Evolutionary conservation across 2,797 vertebrate genomes (phyloP).

Genomic region (Phoxinus dragarum): DNA sequence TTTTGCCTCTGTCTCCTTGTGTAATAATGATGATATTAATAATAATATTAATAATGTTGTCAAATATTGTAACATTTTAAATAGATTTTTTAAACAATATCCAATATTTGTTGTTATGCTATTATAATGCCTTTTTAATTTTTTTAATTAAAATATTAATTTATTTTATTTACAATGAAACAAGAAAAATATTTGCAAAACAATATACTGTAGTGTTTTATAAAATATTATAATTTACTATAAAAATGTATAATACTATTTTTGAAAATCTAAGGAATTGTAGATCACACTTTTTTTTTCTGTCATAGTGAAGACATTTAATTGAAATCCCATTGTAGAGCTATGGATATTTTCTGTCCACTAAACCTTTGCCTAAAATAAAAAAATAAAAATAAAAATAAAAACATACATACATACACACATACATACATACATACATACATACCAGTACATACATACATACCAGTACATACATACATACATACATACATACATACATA

Average conservation of each 20-base stretch:
- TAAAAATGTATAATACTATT: too few species aligned
- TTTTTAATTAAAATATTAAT: too few species aligned
- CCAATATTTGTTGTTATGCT: background rate
- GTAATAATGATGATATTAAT: background rate
- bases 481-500: background rate
- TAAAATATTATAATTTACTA: too few species aligned
- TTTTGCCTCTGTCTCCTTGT: background rate
- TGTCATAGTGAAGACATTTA: too few species aligned
- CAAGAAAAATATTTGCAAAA: background rate
- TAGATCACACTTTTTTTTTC: too few species aligned
- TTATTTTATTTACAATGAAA: background rate
- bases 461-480: background rate
- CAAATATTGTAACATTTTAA: background rate
- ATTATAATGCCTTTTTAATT: background rate
- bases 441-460: background rate
- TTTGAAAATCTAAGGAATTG: too few species aligned
- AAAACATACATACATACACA: background rate
- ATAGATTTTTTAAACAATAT: background rate
- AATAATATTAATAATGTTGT: background rate
- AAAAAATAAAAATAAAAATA: too few species aligned
- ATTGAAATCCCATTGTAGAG: too few species aligned
- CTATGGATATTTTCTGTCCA: background rate
- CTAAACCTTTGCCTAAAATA: background rate
- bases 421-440: background rate
- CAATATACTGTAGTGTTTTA: too few species aligned